These are phyloP conservation scores for Enteromius treurensis DNA, from an alignment of 2,797 vertebrate genomes.

Conservation along the genomic window DNA sequence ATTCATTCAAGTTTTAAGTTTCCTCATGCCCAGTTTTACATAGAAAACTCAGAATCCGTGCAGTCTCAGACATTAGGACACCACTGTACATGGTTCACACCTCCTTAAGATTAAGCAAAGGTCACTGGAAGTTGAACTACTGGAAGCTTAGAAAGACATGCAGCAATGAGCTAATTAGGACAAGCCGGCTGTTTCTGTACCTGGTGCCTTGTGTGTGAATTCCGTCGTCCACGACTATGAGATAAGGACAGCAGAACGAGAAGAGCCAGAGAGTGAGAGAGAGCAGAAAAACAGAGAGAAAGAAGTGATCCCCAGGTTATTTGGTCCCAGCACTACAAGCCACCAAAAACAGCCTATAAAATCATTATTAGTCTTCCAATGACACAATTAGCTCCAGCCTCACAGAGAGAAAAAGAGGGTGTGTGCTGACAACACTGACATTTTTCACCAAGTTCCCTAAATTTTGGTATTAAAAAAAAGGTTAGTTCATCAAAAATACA, in stretches of 20 bases:
- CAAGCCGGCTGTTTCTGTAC: slow-evolving; percentile 77
- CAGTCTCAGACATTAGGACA: slow-evolving; percentile 11
- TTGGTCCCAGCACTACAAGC: slow-evolving; percentile 56
- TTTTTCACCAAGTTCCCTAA: background rate
- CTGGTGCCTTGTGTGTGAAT: slow-evolving; percentile 97
- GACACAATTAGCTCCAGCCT: slow-evolving; percentile 17
- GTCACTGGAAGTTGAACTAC: slow-evolving; percentile 48
- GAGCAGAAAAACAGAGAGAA: slow-evolving; percentile 71
- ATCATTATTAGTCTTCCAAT: slow-evolving; percentile 45
- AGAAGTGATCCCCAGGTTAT: slow-evolving; percentile 73
- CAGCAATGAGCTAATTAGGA: slow-evolving; percentile 46
- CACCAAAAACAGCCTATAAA: slow-evolving; percentile 53
- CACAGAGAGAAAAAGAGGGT: slow-evolving; percentile 38
- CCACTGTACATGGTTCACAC: background rate
- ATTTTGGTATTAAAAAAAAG: background rate
- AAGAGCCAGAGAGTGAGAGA: slow-evolving; percentile 77
- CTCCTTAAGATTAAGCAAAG: slow-evolving; percentile 36
- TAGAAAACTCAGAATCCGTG: background rate
- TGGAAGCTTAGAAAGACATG: slow-evolving; percentile 58
- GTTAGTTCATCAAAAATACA: background rate
- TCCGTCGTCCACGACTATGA: slow-evolving; percentile 97
- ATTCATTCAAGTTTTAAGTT: background rate
- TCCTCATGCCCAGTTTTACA: background rate
- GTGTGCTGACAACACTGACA: slow-evolving; percentile 13
- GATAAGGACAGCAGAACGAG: slow-evolving; percentile 69